Base-by-base conservation (phyloP, 1,140 invertebrate species). In the Drosophila punjabiensis region DNA sequence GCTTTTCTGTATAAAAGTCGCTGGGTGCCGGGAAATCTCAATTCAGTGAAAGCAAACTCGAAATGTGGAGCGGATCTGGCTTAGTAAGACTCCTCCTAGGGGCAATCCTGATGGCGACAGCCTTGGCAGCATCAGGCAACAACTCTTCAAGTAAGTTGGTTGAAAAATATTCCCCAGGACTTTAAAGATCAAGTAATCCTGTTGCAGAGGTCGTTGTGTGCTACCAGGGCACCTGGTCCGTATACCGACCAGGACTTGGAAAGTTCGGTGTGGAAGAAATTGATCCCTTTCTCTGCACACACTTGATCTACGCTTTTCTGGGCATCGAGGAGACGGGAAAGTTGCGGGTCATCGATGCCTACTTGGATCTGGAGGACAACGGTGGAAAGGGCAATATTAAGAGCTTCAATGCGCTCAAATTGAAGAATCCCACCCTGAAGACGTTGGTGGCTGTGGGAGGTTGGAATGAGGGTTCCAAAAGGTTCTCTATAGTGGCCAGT, bases 191-290 rank as follows among this genome's bases (percentile, higher is more conserved):
- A 32, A 43, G 30, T 39, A 28, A 60, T 67, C 62, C 85, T 77
- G 56, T 78, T 88, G 33, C 80, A 94, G 95, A 95, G 69, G 85
- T 94, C 61, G 82, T 96, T 11, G 92, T 96, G 0, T 97, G 96
- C 79, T 97, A 97, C 90, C 95, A 95, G 75, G 96, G 96, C 9
- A 96, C 95, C 20, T 97, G 96, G 96, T 95, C 96, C 0, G 94
- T 95, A 3, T 97, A 97, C 82, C 94, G 96, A 43, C 93, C 92
- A 2, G 95, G 94, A 13, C 92, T 94, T 55, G 96, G 96, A 14
- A 95, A 95, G 92, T 96, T 96, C 79, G 94, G 94, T 11, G 94
- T 96, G 0, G 94, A 94, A 39, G 71, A 96, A 56, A 95, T 98
- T 13, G 95, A 97, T 87, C 94, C 96, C 1, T 90, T 93, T 24